phyloP scores from a whole-genome alignment of 2,888 invertebrate species.

The Teleogryllus oceanicus region DNA sequence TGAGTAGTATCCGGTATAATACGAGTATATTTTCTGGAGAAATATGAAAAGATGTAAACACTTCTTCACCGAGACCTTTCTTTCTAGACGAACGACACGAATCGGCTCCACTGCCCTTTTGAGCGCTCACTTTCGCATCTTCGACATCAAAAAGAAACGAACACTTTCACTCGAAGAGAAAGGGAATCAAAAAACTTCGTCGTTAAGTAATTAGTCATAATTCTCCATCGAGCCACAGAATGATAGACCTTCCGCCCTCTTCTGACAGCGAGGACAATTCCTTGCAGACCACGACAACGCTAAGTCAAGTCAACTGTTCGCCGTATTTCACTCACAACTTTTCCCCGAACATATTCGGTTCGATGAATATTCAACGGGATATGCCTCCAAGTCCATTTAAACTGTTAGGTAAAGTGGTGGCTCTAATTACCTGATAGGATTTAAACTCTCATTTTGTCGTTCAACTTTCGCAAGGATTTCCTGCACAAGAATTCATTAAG shows the following conservation, averaged over 20 bases:
- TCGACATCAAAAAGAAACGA: too few relatives aligned
- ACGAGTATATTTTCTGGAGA: too few relatives aligned
- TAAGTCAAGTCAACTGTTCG: neutral
- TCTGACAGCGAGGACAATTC: neutral
- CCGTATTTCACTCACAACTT: neutral
- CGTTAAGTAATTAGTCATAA: too few relatives aligned
- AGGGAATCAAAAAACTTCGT: too few relatives aligned
- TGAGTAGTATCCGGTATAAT: too few relatives aligned
- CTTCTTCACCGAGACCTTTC: too few relatives aligned
- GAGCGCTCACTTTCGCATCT: too few relatives aligned
- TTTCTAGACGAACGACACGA: too few relatives aligned
- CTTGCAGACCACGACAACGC: neutral
- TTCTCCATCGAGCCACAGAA: too few relatives aligned
- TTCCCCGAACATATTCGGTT: neutral
- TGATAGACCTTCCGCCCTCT: neutral
- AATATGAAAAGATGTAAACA: too few relatives aligned
- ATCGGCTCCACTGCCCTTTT: too few relatives aligned
- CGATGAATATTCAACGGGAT: conserved; percentile 2
- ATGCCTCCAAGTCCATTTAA: neutral
- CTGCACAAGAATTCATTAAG: neutral
- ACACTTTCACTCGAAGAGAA: too few relatives aligned
- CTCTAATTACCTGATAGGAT: neutral
- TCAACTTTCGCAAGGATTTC: neutral
- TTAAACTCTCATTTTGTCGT: conserved; percentile 3
- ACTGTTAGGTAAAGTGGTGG: conserved; percentile 2